Evolutionary conservation across 92 coral and sea anemone genomes (phyloP).

Genomic region (Actinernus sp.): DNA sequence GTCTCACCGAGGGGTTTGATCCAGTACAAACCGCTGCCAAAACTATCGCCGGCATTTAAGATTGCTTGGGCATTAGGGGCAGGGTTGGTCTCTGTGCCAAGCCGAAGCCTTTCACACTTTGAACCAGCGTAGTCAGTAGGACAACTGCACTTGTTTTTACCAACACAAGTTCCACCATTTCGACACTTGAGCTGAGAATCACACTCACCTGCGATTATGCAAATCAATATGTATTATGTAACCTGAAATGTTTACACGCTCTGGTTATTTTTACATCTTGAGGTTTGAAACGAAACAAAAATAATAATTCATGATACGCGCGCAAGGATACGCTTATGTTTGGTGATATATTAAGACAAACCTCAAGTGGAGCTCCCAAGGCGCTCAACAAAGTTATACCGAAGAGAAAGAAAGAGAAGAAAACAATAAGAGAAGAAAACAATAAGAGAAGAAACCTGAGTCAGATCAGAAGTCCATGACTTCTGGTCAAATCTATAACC

Average conservation of each 20-base stretch:
- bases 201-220: conserved; percentile 34
- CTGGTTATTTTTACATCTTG: too few species aligned
- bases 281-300: not conserved
- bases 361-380: too few species aligned
- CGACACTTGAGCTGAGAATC: conserved; percentile 39
- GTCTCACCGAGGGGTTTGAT: conserved; percentile 90
- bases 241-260: too few species aligned
- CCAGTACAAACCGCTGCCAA: conserved; percentile 95
- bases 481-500: too few species aligned
- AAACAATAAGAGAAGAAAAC: too few species aligned
- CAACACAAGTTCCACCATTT: conserved; percentile 80
- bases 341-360: too few species aligned
- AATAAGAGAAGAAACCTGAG: too few species aligned
- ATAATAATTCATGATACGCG: not conserved
- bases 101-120: conserved; percentile 61
- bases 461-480: too few species aligned
- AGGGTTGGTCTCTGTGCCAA: conserved; percentile 78
- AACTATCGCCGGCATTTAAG: conserved; percentile 79
- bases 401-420: too few species aligned
- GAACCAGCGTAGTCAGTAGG: conserved; percentile 51
- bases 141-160: conserved; percentile 67
- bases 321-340: too few species aligned
- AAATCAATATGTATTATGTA: not conserved
- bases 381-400: too few species aligned
- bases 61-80: conserved; percentile 92